Evolutionary conservation across 1,140 invertebrate species (phyloP).

Genomic region (Dendroctonus ponderosae): DNA sequence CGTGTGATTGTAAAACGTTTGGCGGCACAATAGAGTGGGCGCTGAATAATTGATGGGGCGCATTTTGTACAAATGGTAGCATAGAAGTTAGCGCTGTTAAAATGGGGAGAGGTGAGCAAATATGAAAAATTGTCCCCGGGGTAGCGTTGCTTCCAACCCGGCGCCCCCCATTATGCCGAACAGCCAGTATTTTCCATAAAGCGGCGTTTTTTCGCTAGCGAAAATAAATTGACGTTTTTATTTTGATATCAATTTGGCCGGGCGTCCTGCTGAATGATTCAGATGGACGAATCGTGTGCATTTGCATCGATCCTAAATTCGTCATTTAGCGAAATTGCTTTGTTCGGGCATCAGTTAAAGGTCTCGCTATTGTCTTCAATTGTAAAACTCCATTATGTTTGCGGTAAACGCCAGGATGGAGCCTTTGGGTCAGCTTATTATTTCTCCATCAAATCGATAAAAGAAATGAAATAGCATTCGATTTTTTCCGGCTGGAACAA

Average conservation of each 20-base stretch:
- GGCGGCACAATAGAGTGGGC: conserved; percentile 5
- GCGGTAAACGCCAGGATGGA: neutral
- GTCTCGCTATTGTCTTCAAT: neutral
- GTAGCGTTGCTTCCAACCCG: conserved; percentile 17
- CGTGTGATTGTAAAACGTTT: neutral
- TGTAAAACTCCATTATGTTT: conserved; percentile 15
- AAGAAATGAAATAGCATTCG: conserved; percentile 33
- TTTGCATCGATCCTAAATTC: too few relatives aligned
- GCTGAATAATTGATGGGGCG: conserved; percentile 30
- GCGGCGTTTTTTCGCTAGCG: neutral
- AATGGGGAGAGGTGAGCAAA: conserved; percentile 25
- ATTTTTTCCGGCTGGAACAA: conserved; percentile 17
- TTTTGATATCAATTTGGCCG: conserved; percentile 1
- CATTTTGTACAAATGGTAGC: conserved; percentile 34
- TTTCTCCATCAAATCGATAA: conserved; percentile 31
- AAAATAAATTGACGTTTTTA: conserved; percentile 18
- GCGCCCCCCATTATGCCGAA: neutral
- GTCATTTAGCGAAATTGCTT: too few relatives aligned
- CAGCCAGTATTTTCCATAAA: conserved; percentile 17
- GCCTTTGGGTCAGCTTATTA: conserved; percentile 13
- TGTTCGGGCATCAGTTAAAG: too few relatives aligned
- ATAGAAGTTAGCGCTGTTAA: conserved; percentile 30
- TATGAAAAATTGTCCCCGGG: conserved; percentile 29
- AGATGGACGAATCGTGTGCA: too few relatives aligned
- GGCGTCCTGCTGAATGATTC: too few relatives aligned